phyloP scores from a whole-genome alignment of 1,140 invertebrate species.

The Papilio machaon region DNA sequence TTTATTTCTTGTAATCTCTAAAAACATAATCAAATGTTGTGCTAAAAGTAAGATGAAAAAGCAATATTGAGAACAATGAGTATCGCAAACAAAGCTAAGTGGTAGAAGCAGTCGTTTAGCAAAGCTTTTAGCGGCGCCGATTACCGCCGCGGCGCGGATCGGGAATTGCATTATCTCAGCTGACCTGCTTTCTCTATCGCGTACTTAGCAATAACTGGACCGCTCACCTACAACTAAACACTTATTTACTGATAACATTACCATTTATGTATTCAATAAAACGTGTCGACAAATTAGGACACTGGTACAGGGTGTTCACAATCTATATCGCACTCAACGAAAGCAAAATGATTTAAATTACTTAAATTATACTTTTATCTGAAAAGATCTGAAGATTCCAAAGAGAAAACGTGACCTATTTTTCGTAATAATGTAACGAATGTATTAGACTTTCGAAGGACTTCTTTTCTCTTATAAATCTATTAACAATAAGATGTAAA shows the following conservation, averaged over 20 bases:
- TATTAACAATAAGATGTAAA: too few species aligned
- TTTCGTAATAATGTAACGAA: too few species aligned
- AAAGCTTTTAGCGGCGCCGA: slow-evolving; percentile 1
- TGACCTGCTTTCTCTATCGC: neutral
- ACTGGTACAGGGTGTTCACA: neutral
- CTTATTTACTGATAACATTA: neutral
- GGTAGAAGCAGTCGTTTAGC: neutral
- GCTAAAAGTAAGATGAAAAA: slow-evolving; percentile 10
- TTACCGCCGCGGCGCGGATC: neutral
- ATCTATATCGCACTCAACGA: too few species aligned
- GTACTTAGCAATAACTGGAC: neutral
- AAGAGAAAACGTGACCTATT: too few species aligned
- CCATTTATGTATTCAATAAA: neutral
- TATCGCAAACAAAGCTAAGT: slow-evolving; percentile 2
- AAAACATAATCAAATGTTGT: slow-evolving; percentile 3
- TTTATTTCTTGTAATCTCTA: neutral
- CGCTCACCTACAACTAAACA: neutral
- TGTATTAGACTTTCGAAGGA: too few species aligned
- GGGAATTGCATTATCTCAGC: slow-evolving; percentile 7
- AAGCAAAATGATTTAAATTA: too few species aligned
- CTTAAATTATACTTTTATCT: too few species aligned
- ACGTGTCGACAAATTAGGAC: neutral
- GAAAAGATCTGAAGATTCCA: too few species aligned
- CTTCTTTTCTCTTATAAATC: too few species aligned
- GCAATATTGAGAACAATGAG: neutral